Evolutionary conservation across 2,888 invertebrate genomes (phyloP).

Genomic region (Chloroclysta siterata): DNA sequence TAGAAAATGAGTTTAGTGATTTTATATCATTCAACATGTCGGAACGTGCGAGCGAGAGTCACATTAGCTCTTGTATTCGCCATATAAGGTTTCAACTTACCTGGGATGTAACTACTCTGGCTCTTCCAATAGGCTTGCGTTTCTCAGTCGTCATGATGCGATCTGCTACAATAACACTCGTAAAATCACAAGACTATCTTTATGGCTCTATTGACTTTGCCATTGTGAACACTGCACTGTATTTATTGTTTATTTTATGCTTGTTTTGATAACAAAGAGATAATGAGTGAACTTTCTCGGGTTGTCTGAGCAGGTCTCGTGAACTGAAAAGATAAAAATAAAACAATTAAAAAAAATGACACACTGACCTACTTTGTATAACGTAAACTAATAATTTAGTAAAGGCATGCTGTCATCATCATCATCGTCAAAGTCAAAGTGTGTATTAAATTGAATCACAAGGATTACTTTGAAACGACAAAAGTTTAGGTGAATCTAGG

Average conservation of each 20-base stretch:
- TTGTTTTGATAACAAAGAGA: constrained; percentile 17
- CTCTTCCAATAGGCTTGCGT: constrained; percentile 44
- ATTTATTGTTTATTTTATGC: constrained; percentile 24
- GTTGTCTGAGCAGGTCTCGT: neutral
- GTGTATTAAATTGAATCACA: too few relatives aligned
- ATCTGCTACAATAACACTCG: constrained; percentile 18
- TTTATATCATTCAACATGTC: too few relatives aligned
- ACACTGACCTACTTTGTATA: neutral
- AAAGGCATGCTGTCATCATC: too few relatives aligned
- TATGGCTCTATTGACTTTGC: constrained; percentile 20
- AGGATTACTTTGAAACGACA: too few relatives aligned
- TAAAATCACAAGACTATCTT: constrained; percentile 19
- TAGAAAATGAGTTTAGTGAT: too few relatives aligned
- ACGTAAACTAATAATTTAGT: too few relatives aligned
- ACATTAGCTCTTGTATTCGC: too few relatives aligned
- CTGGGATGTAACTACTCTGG: constrained; percentile 57
- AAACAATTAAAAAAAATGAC: neutral
- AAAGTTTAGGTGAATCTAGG: too few relatives aligned
- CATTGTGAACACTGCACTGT: constrained; percentile 28
- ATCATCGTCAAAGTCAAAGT: too few relatives aligned
- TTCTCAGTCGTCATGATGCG: constrained; percentile 40
- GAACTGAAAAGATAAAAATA: constrained; percentile 22
- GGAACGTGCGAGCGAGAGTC: too few relatives aligned
- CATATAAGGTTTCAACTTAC: constrained; percentile 47
- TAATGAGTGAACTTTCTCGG: constrained; percentile 14